Evolutionary conservation across 1,140 invertebrate genomes (phyloP).

Genomic region (Sitobion miscanthi): DNA sequence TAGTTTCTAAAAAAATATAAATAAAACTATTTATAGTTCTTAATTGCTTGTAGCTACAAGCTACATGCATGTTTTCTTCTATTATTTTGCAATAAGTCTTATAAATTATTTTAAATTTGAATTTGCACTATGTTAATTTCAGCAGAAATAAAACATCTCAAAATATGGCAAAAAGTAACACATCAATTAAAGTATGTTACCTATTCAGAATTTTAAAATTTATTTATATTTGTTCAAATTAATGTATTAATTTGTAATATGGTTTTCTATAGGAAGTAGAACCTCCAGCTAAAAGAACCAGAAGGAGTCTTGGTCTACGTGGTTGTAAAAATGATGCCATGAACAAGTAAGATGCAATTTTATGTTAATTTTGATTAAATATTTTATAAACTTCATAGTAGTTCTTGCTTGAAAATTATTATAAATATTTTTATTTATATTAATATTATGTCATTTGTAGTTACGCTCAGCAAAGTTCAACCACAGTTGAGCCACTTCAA

Average conservation of each 20-base stretch:
- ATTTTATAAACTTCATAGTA: too few relatives aligned
- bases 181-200: background rate
- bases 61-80: too few relatives aligned
- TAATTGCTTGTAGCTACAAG: too few relatives aligned
- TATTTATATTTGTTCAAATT: background rate
- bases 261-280: background rate
- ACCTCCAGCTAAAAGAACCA: slow-evolving; percentile 6
- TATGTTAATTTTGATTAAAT: background rate
- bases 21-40: too few relatives aligned
- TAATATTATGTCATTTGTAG: too few relatives aligned
- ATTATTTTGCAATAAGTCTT: too few relatives aligned
- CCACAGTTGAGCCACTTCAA: background rate
- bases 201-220: background rate
- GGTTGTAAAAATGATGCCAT: background rate
- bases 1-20: too few relatives aligned
- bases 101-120: background rate
- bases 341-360: background rate
- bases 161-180: background rate
- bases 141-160: background rate
- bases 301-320: background rate
- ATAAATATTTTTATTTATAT: too few relatives aligned
- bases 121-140: background rate
- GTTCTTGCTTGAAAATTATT: background rate
- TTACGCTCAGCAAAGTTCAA: too few relatives aligned
- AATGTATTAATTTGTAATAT: background rate